These are phyloP conservation scores for Anoplophora glabripennis DNA, from an alignment of 1,140 invertebrate species.

Conservation along the genomic window DNA sequence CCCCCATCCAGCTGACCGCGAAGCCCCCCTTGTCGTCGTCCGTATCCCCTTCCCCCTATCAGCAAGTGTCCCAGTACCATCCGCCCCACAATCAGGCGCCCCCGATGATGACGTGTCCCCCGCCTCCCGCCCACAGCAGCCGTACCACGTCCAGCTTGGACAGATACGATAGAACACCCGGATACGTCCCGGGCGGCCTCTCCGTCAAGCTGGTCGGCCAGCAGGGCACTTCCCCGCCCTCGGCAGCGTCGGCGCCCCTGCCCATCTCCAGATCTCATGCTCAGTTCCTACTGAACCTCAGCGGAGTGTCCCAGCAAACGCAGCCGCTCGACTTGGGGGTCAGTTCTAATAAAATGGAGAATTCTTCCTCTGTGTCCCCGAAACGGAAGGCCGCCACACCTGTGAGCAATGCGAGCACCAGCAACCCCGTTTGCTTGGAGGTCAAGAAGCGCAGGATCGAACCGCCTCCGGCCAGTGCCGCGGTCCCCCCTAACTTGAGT, in stretches of 20 bases:
- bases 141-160: constrained; percentile 36
- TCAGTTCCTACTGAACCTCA: constrained; percentile 48
- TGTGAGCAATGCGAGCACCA: constrained; percentile 29
- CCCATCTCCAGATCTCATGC: constrained; percentile 51
- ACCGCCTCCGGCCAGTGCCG: constrained; percentile 30
- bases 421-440: constrained; percentile 53
- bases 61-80: constrained; percentile 57
- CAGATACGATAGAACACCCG: constrained; percentile 9
- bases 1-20: constrained; percentile 27
- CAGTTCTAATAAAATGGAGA: constrained; percentile 52
- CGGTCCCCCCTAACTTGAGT: constrained; percentile 27
- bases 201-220: constrained; percentile 45
- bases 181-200: constrained; percentile 48
- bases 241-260: constrained; percentile 53
- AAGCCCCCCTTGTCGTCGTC: constrained; percentile 56
- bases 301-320: constrained; percentile 56
- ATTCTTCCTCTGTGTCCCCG: constrained; percentile 52
- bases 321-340: constrained; percentile 74
- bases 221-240: constrained; percentile 52
- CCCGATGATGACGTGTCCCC: constrained; percentile 50
- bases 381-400: constrained; percentile 57
- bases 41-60: constrained; percentile 64
- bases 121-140: constrained; percentile 59
- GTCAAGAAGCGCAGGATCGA: constrained; percentile 55
- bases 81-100: constrained; percentile 40